Evolutionary conservation across 2,113 vertebrate species (phyloP).

Genomic region (Monarcha castaneiventris): DNA sequence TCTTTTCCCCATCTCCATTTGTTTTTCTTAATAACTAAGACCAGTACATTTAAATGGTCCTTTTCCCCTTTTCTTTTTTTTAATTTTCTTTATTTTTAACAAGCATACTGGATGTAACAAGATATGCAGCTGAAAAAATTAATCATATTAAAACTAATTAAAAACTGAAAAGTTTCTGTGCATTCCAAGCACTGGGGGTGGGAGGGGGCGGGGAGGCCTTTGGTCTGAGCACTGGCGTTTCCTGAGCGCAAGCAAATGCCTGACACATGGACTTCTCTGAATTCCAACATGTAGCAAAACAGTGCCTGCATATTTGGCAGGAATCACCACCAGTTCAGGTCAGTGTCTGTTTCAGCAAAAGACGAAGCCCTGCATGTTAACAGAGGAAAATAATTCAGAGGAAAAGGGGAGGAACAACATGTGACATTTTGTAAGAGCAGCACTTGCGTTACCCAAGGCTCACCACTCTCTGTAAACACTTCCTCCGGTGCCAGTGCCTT

Average conservation of each 20-base stretch:
- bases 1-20: constrained; percentile 36
- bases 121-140: constrained; percentile 57
- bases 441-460: constrained; percentile 51
- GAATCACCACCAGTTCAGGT: constrained; percentile 72
- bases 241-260: constrained; percentile 73
- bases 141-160: constrained; percentile 73
- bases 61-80: not conserved
- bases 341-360: constrained; percentile 72
- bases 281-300: constrained; percentile 80
- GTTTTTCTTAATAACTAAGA: constrained; percentile 67
- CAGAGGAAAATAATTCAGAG: constrained; percentile 60
- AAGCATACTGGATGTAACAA: constrained; percentile 54
- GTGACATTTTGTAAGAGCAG: constrained; percentile 60
- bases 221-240: constrained; percentile 69
- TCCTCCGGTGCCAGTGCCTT: constrained; percentile 50
- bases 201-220: constrained; percentile 45
- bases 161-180: constrained; percentile 66
- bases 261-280: constrained; percentile 72
- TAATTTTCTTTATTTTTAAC: not conserved
- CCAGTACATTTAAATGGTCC: constrained; percentile 18
- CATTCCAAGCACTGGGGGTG: constrained; percentile 54
- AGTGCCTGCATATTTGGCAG: constrained; percentile 78
- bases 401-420: constrained; percentile 65
- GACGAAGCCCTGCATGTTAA: constrained; percentile 51
- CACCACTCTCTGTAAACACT: constrained; percentile 61